phyloP scores from a whole-genome alignment of 2,797 vertebrate species.

The Natrix natrix region DNA sequence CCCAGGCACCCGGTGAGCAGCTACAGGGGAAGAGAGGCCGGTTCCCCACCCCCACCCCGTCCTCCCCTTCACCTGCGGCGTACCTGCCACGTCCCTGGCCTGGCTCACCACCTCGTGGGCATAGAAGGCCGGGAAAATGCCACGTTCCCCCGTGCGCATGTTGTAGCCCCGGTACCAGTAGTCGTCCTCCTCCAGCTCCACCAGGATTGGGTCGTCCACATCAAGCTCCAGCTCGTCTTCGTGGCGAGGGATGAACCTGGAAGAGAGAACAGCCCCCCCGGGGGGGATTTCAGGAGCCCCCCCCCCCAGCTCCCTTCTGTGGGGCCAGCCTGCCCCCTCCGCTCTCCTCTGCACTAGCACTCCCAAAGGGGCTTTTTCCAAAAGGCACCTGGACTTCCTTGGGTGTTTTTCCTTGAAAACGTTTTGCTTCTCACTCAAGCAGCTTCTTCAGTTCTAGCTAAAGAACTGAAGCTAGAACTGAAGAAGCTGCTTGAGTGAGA shows the following conservation, averaged over 20 bases:
- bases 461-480: background rate
- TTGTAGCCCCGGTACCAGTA: conserved; percentile 98
- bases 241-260: conserved; percentile 95
- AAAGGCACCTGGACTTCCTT: background rate
- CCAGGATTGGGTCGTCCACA: conserved; percentile 91
- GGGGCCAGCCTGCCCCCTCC: background rate
- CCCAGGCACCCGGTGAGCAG: background rate
- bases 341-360: background rate
- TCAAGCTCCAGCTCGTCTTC: conserved; percentile 94
- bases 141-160: conserved; percentile 93
- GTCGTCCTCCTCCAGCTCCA: conserved; percentile 95
- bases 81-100: conserved; percentile 84
- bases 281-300: background rate
- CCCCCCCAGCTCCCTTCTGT: background rate
- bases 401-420: background rate
- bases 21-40: background rate
- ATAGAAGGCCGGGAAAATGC: conserved; percentile 96
- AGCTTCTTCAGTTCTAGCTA: background rate
- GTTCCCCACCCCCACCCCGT: background rate
- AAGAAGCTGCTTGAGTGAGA: background rate
- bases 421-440: background rate
- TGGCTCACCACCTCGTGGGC: conserved; percentile 89
- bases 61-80: conserved; percentile 2
- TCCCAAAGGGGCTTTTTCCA: background rate
- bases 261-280: background rate